Conservation (phyloP, 2,797 vertebrate genomes). For the Coendou prehensilis region DNA sequence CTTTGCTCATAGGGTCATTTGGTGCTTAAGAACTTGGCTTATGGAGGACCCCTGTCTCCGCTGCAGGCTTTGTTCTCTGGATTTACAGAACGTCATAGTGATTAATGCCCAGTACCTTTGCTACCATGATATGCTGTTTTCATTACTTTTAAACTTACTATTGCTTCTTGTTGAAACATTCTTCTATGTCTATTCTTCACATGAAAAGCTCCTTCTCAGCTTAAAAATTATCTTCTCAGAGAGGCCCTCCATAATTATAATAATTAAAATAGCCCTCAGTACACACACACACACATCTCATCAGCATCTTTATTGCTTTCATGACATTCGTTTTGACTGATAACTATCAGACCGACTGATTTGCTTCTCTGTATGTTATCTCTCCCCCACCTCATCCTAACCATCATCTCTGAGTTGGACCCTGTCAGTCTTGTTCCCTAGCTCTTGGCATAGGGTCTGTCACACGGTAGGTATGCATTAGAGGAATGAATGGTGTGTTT, state of each 20-base stretch:
- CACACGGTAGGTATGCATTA: not conserved
- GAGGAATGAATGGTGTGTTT: not conserved
- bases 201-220: not conserved
- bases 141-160: not conserved
- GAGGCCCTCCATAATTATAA: not conserved
- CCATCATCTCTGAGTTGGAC: not conserved
- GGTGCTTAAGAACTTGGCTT: not conserved
- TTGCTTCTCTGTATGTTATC: not conserved
- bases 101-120: not conserved
- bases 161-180: not conserved
- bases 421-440: not conserved
- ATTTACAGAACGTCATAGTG: not conserved
- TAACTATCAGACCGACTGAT: not conserved
- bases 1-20: not conserved
- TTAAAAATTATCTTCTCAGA: conserved; percentile 35
- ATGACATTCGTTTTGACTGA: not conserved
- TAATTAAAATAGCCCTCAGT: not conserved
- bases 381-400: not conserved
- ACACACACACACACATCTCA: not conserved
- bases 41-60: not conserved
- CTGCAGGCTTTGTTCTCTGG: not conserved
- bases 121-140: not conserved
- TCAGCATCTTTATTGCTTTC: not conserved
- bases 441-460: not conserved
- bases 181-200: not conserved